Evolutionary conservation across 2,797 vertebrate species (phyloP).

Genomic region (Jordanella pulchra): DNA sequence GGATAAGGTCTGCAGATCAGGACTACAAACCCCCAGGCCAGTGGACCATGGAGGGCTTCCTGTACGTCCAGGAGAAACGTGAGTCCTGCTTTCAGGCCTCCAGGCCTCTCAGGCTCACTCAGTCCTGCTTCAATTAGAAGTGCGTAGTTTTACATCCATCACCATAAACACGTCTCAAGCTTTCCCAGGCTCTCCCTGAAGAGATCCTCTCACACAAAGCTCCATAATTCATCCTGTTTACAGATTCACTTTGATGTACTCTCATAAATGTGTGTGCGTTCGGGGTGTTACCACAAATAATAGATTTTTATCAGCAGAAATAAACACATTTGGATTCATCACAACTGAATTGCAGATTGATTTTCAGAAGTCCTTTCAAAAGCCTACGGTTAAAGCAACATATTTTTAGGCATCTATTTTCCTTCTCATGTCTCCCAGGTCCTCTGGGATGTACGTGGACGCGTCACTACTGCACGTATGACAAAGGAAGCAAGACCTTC

Average conservation of each 20-base stretch:
- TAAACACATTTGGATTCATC: conserved; percentile 70
- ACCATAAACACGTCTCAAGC: conserved; percentile 66
- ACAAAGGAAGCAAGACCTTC: conserved; percentile 93
- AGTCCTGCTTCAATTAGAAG: conserved; percentile 29
- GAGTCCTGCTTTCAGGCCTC: conserved; percentile 71
- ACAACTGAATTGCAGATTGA: conserved; percentile 61
- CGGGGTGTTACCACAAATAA: conserved; percentile 50
- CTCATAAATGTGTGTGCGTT: conserved; percentile 45
- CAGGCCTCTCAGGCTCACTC: conserved; percentile 16
- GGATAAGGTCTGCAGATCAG: conserved; percentile 93
- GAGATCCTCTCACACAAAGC: conserved; percentile 56
- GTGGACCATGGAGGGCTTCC: conserved; percentile 98
- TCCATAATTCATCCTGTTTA: conserved; percentile 72
- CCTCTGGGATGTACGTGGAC: conserved; percentile 95
- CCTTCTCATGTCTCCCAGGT: conserved; percentile 75
- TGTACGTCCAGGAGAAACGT: conserved; percentile 97
- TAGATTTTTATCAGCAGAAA: conserved; percentile 61
- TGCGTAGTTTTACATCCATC: conserved; percentile 62
- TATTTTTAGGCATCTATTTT: conserved; percentile 27
- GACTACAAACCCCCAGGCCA: conserved; percentile 94
- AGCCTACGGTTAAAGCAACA: conserved; percentile 32
- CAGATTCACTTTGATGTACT: conserved; percentile 66
- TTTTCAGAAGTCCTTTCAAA: conserved; percentile 64
- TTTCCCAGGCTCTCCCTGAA: conserved; percentile 56
- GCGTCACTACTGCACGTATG: conserved; percentile 96